Evolutionary conservation across 2,888 invertebrate genomes (phyloP).

Genomic region (Tanypteryx hageni): DNA sequence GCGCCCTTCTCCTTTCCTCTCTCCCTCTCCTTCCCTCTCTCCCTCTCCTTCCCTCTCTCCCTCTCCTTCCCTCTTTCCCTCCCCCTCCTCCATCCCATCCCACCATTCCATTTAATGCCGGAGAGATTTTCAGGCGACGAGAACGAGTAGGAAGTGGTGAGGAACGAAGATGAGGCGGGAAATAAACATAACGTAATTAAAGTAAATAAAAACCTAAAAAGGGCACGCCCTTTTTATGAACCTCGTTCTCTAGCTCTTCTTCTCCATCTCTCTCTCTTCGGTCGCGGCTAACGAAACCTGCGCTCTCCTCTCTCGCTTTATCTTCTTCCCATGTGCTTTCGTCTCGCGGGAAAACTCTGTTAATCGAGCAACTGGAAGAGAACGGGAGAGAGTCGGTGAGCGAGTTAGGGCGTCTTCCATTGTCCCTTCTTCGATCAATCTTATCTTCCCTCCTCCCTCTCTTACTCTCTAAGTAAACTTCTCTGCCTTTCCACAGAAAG

Average conservation of each 20-base stretch:
- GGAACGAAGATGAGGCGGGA: background rate
- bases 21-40: background rate
- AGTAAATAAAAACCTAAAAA: background rate
- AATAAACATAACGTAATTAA: constrained; percentile 24
- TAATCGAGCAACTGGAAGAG: no score
- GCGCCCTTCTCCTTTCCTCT: background rate
- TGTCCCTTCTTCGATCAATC: background rate
- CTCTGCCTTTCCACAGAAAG: background rate
- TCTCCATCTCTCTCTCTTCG: background rate
- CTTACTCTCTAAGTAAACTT: background rate
- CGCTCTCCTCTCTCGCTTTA: no score
- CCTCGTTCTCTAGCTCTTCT: background rate
- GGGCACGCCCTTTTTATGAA: background rate
- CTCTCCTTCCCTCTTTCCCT: background rate
- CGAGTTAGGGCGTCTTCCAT: no score
- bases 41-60: background rate
- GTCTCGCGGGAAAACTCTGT: background rate
- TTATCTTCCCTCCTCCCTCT: background rate
- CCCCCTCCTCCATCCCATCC: background rate
- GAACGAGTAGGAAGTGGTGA: background rate
- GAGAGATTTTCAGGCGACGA: background rate
- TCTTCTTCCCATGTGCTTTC: background rate
- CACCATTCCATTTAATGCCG: background rate
- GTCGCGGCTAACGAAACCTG: background rate
- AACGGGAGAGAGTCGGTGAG: no score